Evolutionary conservation across 2,888 invertebrate species (phyloP).

Genomic region (Mimas tiliae): DNA sequence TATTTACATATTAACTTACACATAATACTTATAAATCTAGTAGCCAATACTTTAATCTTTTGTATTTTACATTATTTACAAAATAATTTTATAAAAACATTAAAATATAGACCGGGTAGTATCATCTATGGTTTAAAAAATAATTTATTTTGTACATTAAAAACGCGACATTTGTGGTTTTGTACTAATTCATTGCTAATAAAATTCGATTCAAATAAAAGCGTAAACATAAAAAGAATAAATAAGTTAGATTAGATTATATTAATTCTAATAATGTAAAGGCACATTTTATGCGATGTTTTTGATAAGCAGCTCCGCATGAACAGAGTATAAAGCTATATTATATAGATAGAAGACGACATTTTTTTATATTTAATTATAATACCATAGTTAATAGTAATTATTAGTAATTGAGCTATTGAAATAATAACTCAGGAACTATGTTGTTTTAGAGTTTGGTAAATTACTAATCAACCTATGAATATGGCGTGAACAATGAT

Average conservation of each 20-base stretch:
- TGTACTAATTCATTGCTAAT: slow-evolving; percentile 54
- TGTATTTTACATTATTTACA: slow-evolving; percentile 73
- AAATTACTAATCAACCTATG: no score
- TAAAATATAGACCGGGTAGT: slow-evolving; percentile 34
- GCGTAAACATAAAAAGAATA: slow-evolving; percentile 39
- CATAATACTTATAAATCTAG: slow-evolving; percentile 47
- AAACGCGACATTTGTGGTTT: slow-evolving; percentile 50
- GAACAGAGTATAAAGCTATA: neutral
- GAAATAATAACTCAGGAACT: no score
- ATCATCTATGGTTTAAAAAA: slow-evolving; percentile 32
- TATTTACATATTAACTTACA: slow-evolving; percentile 29
- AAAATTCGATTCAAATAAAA: slow-evolving; percentile 36
- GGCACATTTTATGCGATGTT: neutral
- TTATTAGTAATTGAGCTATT: no score
- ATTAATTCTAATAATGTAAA: slow-evolving; percentile 32
- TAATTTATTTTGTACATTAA: slow-evolving; percentile 55
- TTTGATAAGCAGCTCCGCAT: neutral
- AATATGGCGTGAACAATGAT: no score
- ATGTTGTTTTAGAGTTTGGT: no score
- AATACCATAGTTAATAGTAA: no score
- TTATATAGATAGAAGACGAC: no score
- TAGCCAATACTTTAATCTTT: slow-evolving; percentile 43
- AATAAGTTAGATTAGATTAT: slow-evolving; percentile 44
- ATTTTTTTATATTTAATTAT: no score
- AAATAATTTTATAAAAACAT: slow-evolving; percentile 42